These are phyloP conservation scores for Druceiella hillmani DNA, from an alignment of 2,888 invertebrate species.

Conservation along the genomic window DNA sequence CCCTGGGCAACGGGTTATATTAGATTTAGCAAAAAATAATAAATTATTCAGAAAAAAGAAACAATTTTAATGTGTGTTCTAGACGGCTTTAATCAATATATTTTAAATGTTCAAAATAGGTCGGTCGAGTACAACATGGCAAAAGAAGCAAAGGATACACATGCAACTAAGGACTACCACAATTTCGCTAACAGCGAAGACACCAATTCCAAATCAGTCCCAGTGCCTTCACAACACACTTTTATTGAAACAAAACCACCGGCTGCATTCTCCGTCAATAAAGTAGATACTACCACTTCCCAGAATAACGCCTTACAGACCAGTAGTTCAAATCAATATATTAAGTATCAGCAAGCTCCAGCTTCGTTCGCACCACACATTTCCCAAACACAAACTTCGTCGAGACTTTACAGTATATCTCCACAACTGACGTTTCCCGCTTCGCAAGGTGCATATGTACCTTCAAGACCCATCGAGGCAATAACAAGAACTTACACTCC, in stretches of 20 bases:
- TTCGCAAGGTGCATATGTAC: constrained; percentile 43
- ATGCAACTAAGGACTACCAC: constrained; percentile 30
- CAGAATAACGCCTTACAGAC: constrained; percentile 35
- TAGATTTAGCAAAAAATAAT: too few relatives aligned
- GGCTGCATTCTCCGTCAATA: constrained; percentile 44
- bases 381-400: constrained; percentile 32
- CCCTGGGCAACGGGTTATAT: too few relatives aligned
- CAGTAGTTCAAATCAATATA: too few relatives aligned
- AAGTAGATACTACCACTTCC: constrained; percentile 29
- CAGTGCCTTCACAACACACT: constrained; percentile 31
- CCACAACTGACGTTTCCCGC: constrained; percentile 48
- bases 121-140: constrained; percentile 46
- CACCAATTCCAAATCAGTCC: constrained; percentile 21
- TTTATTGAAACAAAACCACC: constrained; percentile 45
- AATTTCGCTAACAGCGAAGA: too few relatives aligned
- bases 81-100: too few relatives aligned
- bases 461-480: constrained; percentile 32
- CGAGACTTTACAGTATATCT: constrained; percentile 35
- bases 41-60: too few relatives aligned
- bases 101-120: too few relatives aligned
- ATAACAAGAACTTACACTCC: constrained; percentile 33
- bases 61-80: too few relatives aligned
- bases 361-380: too few relatives aligned
- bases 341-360: too few relatives aligned
- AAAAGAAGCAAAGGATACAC: constrained; percentile 43